Conservation (phyloP, 1,140 invertebrate genomes). For the Panagrolaimus sp. region DNA sequence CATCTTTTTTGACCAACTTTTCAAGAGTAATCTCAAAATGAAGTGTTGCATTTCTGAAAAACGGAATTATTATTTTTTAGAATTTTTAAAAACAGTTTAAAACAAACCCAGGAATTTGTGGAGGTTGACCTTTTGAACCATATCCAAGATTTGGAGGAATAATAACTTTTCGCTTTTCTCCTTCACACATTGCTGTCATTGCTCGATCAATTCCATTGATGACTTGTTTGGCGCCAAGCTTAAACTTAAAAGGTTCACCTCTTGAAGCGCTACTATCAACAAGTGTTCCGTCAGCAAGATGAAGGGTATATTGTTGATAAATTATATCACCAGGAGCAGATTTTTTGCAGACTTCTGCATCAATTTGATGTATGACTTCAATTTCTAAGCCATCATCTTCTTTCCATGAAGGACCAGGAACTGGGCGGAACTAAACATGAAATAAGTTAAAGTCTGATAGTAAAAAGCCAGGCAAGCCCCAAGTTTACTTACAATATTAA, state of each 20-base stretch:
- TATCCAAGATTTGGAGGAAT: constrained; percentile 46
- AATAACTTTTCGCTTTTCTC: constrained; percentile 49
- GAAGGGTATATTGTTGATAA: constrained; percentile 56
- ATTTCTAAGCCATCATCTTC: constrained; percentile 54
- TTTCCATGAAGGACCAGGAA: constrained; percentile 46
- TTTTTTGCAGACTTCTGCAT: constrained; percentile 50
- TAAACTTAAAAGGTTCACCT: constrained; percentile 52
- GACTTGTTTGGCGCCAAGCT: constrained; percentile 44
- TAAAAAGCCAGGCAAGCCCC: too few species aligned
- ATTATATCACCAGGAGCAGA: constrained; percentile 51
- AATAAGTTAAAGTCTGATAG: constrained; percentile 36
- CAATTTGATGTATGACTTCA: constrained; percentile 55
- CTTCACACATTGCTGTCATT: constrained; percentile 57
- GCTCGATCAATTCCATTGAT: constrained; percentile 52
- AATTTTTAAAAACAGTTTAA: background rate
- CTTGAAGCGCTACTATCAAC: constrained; percentile 53
- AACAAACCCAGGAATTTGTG: constrained; percentile 28
- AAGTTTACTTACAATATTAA: constrained; percentile 39
- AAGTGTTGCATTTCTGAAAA: constrained; percentile 20
- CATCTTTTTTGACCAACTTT: constrained; percentile 54
- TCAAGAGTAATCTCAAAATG: constrained; percentile 56
- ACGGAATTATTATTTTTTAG: too few species aligned
- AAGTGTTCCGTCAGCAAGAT: constrained; percentile 55
- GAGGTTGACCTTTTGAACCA: constrained; percentile 30
- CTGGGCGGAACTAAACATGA: constrained; percentile 17